These are phyloP conservation scores for Epinotia brunnichana DNA, from an alignment of 2,888 invertebrate genomes.

Conservation along the genomic window DNA sequence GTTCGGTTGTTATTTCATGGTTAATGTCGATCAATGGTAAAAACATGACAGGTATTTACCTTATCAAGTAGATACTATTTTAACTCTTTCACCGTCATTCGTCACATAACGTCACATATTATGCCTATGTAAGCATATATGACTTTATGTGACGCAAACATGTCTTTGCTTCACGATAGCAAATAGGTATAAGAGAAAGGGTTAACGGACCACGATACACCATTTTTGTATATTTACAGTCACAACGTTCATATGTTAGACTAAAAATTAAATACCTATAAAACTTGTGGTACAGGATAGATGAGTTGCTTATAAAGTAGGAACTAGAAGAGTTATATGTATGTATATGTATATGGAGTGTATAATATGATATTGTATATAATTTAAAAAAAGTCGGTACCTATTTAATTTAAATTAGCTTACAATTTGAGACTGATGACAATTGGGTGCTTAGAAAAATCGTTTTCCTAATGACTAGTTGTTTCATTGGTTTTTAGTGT, in stretches of 20 bases:
- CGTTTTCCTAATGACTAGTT: constrained; percentile 44
- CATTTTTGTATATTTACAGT: background rate
- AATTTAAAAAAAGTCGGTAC: constrained; percentile 1
- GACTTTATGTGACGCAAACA: no score
- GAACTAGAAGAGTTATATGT: constrained; percentile 2
- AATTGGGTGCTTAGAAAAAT: constrained; percentile 62
- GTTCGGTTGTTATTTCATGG: background rate
- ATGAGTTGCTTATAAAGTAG: background rate
- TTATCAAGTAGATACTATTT: background rate
- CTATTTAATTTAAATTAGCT: constrained; percentile 42
- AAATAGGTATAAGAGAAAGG: background rate
- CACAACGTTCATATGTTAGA: background rate
- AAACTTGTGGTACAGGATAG: background rate
- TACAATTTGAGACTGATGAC: constrained; percentile 66
- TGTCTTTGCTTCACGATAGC: background rate
- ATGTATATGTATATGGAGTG: constrained; percentile 12
- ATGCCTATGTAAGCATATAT: no score
- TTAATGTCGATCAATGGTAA: background rate
- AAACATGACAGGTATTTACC: background rate
- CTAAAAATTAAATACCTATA: background rate
- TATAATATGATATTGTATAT: constrained; percentile 1
- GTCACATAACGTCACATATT: background rate
- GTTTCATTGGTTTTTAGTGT: constrained; percentile 36
- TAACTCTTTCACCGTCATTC: background rate
- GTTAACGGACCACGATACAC: background rate